phyloP scores from a whole-genome alignment of 1,140 invertebrate genomes.

The Panagrolaimus sp. region DNA sequence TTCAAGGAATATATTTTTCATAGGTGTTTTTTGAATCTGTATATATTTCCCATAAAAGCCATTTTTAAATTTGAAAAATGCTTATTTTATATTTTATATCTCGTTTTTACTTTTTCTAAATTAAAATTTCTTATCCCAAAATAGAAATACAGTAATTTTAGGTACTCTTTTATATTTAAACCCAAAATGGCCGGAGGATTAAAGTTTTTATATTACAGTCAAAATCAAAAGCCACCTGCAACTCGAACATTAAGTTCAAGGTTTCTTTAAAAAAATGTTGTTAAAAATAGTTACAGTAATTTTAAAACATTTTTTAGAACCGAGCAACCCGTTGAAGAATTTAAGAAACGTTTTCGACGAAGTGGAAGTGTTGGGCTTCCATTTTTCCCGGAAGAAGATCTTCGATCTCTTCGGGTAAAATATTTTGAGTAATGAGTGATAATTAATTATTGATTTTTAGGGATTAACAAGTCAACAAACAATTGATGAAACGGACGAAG shows the following conservation, averaged over 20 bases:
- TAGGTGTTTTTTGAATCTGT: no score
- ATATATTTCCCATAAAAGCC: no score
- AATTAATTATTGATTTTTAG: no score
- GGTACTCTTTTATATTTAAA: no score
- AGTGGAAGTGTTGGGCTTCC: slow-evolving; percentile 56
- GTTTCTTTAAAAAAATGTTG: neutral
- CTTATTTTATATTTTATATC: no score
- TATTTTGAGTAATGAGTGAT: neutral
- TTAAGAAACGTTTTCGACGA: slow-evolving; percentile 54
- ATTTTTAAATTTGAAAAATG: no score
- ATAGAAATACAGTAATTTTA: no score
- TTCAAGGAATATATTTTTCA: no score
- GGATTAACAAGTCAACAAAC: slow-evolving; percentile 20
- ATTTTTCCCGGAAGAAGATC: slow-evolving; percentile 57
- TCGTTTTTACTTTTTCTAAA: no score
- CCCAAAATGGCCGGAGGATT: neutral
- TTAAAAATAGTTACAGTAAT: neutral
- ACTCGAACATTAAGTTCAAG: neutral
- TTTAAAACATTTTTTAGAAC: neutral
- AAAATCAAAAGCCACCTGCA: neutral
- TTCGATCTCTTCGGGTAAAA: slow-evolving; percentile 42
- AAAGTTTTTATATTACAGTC: slow-evolving; percentile 14
- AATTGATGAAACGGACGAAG: slow-evolving; percentile 42
- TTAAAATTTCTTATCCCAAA: no score
- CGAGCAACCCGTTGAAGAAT: slow-evolving; percentile 49